These are phyloP conservation scores for Strix uralensis DNA, from an alignment of 2,113 vertebrate species.

Conservation along the genomic window DNA sequence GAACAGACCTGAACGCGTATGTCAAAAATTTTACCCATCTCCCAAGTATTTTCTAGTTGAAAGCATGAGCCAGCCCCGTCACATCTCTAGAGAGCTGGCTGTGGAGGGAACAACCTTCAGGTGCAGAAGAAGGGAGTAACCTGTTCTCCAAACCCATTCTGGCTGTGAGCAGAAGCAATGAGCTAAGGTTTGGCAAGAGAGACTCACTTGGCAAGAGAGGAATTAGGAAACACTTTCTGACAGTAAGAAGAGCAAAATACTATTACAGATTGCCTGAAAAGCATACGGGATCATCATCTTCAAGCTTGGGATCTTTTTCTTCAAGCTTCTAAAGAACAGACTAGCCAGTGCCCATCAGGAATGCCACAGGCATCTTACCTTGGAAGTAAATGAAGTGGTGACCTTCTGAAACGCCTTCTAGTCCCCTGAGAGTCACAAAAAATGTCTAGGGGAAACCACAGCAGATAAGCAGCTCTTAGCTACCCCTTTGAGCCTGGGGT, in stretches of 20 bases:
- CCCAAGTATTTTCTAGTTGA: neutral
- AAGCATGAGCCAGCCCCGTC: neutral
- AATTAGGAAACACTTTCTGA: neutral
- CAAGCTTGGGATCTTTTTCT: neutral
- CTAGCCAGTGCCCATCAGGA: neutral
- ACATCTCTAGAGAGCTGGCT: neutral
- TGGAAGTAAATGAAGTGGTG: neutral
- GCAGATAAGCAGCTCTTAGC: neutral
- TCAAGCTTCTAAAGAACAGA: neutral
- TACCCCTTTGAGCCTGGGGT: neutral
- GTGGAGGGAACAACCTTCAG: neutral
- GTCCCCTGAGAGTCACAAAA: neutral
- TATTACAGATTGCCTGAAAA: neutral
- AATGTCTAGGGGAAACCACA: neutral
- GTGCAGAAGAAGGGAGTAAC: neutral
- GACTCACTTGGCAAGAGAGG: neutral
- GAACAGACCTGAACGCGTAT: neutral
- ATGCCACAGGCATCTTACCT: neutral
- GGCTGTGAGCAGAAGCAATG: neutral
- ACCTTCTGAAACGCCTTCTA: neutral
- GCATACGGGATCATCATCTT: neutral
- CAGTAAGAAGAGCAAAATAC: neutral
- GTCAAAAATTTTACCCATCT: neutral
- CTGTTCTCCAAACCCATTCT: neutral
- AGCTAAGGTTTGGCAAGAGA: neutral